A percentile compares a stretch with the other conserved stretches of the same genome.
Evolutionary conservation across 2,888 invertebrate genomes (phyloP).

Genomic region (Neoscelio sp.): DNA sequence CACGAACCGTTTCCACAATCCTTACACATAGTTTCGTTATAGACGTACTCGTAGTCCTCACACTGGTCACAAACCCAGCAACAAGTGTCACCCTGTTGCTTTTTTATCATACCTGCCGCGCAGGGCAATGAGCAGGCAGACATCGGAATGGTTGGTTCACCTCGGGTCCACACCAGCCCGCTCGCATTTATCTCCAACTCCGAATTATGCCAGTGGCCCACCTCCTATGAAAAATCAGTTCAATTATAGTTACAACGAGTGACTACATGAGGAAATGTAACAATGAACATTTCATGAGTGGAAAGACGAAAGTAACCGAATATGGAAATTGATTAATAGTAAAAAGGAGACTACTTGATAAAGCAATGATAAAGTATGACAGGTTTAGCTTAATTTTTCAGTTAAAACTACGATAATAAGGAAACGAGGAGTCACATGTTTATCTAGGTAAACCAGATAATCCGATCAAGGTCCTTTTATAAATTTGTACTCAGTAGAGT

Average conservation of each 20-base stretch:
- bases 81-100: constrained; percentile 88
- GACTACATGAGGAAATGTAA: too few species aligned
- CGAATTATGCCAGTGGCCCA: constrained; percentile 86
- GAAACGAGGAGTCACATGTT: too few species aligned
- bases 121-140: constrained; percentile 90
- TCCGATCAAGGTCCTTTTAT: too few species aligned
- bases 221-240: constrained; percentile 82
- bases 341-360: too few species aligned
- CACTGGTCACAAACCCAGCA: constrained; percentile 92
- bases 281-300: neutral
- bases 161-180: constrained; percentile 85
- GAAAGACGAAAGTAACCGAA: too few species aligned
- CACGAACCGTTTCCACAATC: constrained; percentile 87
- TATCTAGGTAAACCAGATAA: too few species aligned
- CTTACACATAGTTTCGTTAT: constrained; percentile 87
- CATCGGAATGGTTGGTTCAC: constrained; percentile 84
- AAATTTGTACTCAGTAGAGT: too few species aligned
- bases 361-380: too few species aligned
- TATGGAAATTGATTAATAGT: too few species aligned
- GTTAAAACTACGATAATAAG: too few species aligned
- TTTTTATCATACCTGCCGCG: constrained; percentile 87
- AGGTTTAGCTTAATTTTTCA: too few species aligned
- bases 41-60: constrained; percentile 87
- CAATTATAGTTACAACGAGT: too few species aligned
- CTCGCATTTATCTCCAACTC: constrained; percentile 83